phyloP scores from a whole-genome alignment of 2,888 invertebrate species.

The Scaptodrosophila latifasciaeformis region DNA sequence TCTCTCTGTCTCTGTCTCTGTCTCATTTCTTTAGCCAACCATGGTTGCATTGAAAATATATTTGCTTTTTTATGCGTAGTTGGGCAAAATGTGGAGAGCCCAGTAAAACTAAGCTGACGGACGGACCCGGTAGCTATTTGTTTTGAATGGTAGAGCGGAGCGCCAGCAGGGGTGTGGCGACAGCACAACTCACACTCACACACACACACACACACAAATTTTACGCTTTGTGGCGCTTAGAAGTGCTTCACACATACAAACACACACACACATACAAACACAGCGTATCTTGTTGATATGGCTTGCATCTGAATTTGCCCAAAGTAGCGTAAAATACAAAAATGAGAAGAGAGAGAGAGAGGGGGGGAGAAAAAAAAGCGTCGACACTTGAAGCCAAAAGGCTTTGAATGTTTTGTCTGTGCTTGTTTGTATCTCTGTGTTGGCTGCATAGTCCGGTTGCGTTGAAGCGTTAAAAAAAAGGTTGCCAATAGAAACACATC shows the following conservation, averaged over 20 bases:
- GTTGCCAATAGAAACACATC: conserved; percentile 14
- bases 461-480: conserved; percentile 29
- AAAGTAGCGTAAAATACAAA: conserved; percentile 45
- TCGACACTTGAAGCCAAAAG: conserved; percentile 32
- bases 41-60: conserved; percentile 44
- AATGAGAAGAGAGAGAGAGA: no score
- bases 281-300: no score
- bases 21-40: neutral
- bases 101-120: conserved; percentile 43
- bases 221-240: conserved; percentile 50
- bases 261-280: conserved; percentile 43
- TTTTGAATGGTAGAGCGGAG: conserved; percentile 1
- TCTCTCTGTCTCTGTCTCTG: neutral
- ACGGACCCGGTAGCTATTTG: conserved; percentile 22
- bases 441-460: conserved; percentile 10
- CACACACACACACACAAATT: no score
- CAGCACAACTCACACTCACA: no score
- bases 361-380: conserved; percentile 9
- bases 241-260: no score
- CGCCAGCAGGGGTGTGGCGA: no score
- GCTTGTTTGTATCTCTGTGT: conserved; percentile 4
- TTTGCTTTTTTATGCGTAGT: conserved; percentile 34
- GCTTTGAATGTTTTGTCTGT: conserved; percentile 25
- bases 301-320: conserved; percentile 45
- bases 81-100: conserved; percentile 20